Percentiles rank a stretch among this genome's conserved stretches.
These are phyloP conservation scores for Eupithecia pulchellata DNA, from an alignment of 2,888 invertebrate genomes.

Conservation along the genomic window DNA sequence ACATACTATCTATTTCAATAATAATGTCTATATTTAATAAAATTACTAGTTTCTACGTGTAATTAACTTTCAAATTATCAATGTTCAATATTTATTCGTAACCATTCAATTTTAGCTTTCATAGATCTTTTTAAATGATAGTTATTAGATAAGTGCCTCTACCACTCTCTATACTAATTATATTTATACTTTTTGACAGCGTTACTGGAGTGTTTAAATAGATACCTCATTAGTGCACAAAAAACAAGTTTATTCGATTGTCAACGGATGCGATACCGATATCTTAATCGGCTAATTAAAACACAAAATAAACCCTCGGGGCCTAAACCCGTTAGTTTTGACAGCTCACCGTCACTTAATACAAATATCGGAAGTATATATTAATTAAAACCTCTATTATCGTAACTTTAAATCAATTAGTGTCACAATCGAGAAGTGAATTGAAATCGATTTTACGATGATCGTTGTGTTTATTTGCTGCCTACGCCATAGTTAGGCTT, in stretches of 20 bases:
- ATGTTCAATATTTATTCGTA: neutral
- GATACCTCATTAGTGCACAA: slow-evolving; percentile 27
- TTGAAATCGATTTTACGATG: slow-evolving; percentile 61
- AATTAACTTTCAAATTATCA: slow-evolving; percentile 2
- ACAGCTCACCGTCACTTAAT: slow-evolving; percentile 62
- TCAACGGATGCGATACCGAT: slow-evolving; percentile 64
- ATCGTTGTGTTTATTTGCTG: slow-evolving; percentile 54
- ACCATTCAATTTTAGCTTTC: neutral
- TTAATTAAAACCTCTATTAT: slow-evolving; percentile 68
- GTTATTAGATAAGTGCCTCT: neutral
- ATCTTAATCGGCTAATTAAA: slow-evolving; percentile 65
- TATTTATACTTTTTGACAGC: slow-evolving; percentile 18
- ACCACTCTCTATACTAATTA: neutral
- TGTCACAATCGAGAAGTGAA: slow-evolving; percentile 63
- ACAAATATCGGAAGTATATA: slow-evolving; percentile 59
- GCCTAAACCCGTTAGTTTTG: slow-evolving; percentile 59
- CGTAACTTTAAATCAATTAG: slow-evolving; percentile 69
- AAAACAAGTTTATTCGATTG: slow-evolving; percentile 47
- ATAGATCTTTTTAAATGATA: neutral
- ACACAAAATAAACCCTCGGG: slow-evolving; percentile 52
- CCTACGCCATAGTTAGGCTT: slow-evolving; percentile 62
- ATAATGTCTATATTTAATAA: slow-evolving; percentile 8
- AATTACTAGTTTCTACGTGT: neutral
- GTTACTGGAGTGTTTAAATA: slow-evolving; percentile 7
- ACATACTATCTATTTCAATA: neutral